phyloP scores from a whole-genome alignment of 2,888 invertebrate species.

The Ophion obscuratus region DNA sequence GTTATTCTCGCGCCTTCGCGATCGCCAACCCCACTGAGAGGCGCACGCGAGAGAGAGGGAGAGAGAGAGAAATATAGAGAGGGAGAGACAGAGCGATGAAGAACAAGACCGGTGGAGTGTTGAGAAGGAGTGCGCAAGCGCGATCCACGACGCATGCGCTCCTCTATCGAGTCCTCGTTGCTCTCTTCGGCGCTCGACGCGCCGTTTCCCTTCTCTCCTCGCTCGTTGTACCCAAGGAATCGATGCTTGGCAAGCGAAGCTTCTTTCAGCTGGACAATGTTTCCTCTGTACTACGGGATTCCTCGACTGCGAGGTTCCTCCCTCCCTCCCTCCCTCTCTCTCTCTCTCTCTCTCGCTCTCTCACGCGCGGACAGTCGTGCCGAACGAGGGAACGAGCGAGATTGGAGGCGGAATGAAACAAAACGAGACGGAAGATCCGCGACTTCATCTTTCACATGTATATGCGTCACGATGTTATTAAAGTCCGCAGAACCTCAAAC shows the following conservation, averaged over 20 bases:
- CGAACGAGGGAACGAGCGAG: conserved; percentile 9
- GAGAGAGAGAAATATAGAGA: conserved; percentile 33
- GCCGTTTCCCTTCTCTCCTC: not conserved
- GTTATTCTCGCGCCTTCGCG: conserved; percentile 52
- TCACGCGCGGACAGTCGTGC: too few species aligned
- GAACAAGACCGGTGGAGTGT: too few species aligned
- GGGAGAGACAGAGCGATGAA: conserved; percentile 6
- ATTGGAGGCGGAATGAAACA: conserved; percentile 11
- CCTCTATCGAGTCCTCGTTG: not conserved
- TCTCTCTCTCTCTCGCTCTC: too few species aligned
- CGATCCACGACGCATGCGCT: conserved; percentile 53
- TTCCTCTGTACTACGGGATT: conserved; percentile 72
- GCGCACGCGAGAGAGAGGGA: conserved; percentile 30
- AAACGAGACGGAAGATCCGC: conserved; percentile 12
- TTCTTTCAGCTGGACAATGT: conserved; percentile 73
- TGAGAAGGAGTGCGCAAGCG: conserved; percentile 50
- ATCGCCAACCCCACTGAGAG: conserved; percentile 19
- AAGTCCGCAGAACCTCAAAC: conserved; percentile 38
- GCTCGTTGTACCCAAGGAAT: conserved; percentile 1
- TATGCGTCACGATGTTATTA: conserved; percentile 25
- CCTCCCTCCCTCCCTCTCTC: too few species aligned
- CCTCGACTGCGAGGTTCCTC: not conserved
- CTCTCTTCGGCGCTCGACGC: not conserved
- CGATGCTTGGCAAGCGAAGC: conserved; percentile 26
- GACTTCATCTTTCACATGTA: conserved; percentile 15